Evolutionary conservation across 2,888 invertebrate genomes (phyloP).

Genomic region (Osmoderma eremita): DNA sequence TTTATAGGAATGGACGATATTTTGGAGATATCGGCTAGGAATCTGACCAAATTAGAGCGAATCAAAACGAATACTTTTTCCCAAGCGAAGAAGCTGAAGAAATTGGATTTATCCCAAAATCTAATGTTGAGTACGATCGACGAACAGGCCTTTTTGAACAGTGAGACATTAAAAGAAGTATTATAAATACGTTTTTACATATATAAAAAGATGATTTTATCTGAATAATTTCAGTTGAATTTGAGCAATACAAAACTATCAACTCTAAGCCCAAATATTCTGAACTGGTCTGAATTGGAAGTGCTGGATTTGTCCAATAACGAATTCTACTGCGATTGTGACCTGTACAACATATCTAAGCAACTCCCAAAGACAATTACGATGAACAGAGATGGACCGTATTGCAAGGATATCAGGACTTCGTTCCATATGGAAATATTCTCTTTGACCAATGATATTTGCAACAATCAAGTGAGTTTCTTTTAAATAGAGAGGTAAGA

Average conservation of each 20-base stretch:
- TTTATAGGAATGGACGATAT: slow-evolving; percentile 67
- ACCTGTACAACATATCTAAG: slow-evolving; percentile 59
- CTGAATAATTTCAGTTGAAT: slow-evolving; percentile 65
- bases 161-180: slow-evolving; percentile 68
- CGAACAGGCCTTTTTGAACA: slow-evolving; percentile 68
- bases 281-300: slow-evolving; percentile 69
- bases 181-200: slow-evolving; percentile 46
- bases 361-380: slow-evolving; percentile 52
- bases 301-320: slow-evolving; percentile 71
- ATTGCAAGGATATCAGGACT: slow-evolving; percentile 54
- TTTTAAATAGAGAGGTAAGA: too few species aligned
- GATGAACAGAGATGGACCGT: slow-evolving; percentile 53
- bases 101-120: slow-evolving; percentile 57
- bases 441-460: slow-evolving; percentile 50
- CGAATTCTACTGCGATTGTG: slow-evolving; percentile 74
- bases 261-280: slow-evolving; percentile 66
- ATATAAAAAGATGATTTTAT: background rate
- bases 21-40: slow-evolving; percentile 70
- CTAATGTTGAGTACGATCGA: slow-evolving; percentile 63
- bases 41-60: slow-evolving; percentile 67
- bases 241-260: slow-evolving; percentile 71
- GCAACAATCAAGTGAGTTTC: slow-evolving; percentile 46
- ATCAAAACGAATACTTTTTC: slow-evolving; percentile 62
- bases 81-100: slow-evolving; percentile 53
- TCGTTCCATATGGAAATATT: slow-evolving; percentile 51